Evolutionary conservation across 2,113 vertebrate genomes (phyloP), one percentile per base, ranked within the genome.

Genomic region (human): DNA sequence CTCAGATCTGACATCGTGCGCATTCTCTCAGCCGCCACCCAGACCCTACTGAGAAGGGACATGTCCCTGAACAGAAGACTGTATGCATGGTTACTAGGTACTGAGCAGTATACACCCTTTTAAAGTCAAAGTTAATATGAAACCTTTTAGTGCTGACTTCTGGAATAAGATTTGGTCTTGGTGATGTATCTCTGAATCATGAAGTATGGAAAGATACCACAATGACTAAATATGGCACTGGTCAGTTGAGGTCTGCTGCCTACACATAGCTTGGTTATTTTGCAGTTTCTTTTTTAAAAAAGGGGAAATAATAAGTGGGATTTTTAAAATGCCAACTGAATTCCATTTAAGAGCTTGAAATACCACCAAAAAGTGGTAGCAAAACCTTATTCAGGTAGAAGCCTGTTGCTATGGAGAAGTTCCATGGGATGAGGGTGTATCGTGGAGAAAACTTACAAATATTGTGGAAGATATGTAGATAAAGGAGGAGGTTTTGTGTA

Each of bases 41-140:
- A 99, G 91, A 99, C 99, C 0, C 98, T 99, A 32, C 99, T 99
- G 96, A 99, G 99, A 89, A 99, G 99, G 98, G 99, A 99, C 97
- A 99, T 99, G 99, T 99, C 99, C 68, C 99, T 99, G 35, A 99
- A 99, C 96, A 99, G 99, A 97, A 99, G 99, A 59, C 99, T 99
- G 35, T 99, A 99, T 1, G 99, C 99, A 0, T 99, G 99, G 99
- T 97, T 99, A 22, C 98, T 99, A 98, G 99, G 99, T 99, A 98
- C 96, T 70, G 52, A 32, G 9, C 40, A 35, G 78, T 64, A 13
- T 11, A 30, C 2, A 14, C 40, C 48, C 1, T 22, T 43, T 17
- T 0, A 6, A 38, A 61, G 50, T 76, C 61, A 18, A 5, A 6
- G 32, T 22, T 27, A 22, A 30, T 0, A 0, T 11, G 68, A 35